These are phyloP conservation scores for Amphiprion percula DNA, from an alignment of 2,113 vertebrate genomes.

Conservation along the genomic window DNA sequence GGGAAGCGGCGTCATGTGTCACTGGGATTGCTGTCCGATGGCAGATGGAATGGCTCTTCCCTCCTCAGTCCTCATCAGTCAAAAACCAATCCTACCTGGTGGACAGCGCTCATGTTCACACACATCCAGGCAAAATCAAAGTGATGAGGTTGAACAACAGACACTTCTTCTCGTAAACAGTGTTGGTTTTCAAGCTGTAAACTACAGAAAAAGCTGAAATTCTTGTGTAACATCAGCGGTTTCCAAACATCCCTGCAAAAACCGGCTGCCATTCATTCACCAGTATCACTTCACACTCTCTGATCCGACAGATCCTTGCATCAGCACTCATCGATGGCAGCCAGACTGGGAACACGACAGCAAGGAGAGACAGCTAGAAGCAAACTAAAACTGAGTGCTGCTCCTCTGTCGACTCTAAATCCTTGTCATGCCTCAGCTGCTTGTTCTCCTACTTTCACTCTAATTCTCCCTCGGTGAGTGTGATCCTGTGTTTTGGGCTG, in stretches of 20 bases:
- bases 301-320: slow-evolving; percentile 27
- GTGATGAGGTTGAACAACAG: background rate
- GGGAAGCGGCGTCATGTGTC: slow-evolving; percentile 30
- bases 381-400: slow-evolving; percentile 21
- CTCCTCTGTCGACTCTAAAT: slow-evolving; percentile 31
- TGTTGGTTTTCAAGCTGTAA: slow-evolving; percentile 17
- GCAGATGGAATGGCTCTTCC: slow-evolving; percentile 37
- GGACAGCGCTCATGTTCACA: background rate
- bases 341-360: slow-evolving; percentile 9
- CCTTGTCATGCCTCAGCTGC: background rate
- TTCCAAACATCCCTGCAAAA: slow-evolving; percentile 23
- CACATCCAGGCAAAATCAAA: background rate
- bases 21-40: slow-evolving; percentile 29
- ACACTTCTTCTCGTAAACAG: background rate
- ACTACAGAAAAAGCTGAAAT: background rate
- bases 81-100: slow-evolving; percentile 26
- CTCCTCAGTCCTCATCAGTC: slow-evolving; percentile 39
- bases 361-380: slow-evolving; percentile 13
- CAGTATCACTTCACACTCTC: slow-evolving; percentile 39
- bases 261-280: slow-evolving; percentile 48
- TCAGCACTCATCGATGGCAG: slow-evolving; percentile 47
- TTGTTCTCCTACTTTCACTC: background rate
- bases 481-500: slow-evolving; percentile 8
- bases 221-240: slow-evolving; percentile 10
- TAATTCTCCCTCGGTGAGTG: slow-evolving; percentile 11